Conservation (phyloP, 2,113 vertebrate species). For the Litocranius walleri region DNA sequence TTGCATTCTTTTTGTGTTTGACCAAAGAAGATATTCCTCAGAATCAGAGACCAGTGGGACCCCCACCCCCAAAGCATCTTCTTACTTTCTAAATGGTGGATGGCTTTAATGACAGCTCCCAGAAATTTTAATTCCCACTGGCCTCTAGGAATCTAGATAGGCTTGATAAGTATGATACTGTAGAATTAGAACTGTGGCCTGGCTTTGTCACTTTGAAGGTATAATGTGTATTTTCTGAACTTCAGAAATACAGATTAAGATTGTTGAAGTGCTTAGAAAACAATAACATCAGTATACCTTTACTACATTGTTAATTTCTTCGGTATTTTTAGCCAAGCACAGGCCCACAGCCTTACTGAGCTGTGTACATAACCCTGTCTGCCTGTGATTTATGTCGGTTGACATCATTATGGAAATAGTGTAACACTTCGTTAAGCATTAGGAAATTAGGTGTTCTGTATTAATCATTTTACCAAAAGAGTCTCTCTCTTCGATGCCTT, state of each 20-base stretch:
- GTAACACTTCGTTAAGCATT: constrained; percentile 21
- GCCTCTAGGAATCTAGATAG: background rate
- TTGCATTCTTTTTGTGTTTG: background rate
- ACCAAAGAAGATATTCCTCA: background rate
- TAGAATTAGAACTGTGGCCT: background rate
- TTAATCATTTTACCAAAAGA: background rate
- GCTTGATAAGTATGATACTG: background rate
- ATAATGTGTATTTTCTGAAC: background rate
- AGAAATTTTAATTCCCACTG: background rate
- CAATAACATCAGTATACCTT: background rate
- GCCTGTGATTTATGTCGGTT: background rate
- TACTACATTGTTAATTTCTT: background rate
- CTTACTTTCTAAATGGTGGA: background rate
- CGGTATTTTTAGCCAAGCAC: background rate
- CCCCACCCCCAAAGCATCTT: background rate
- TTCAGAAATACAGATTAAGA: background rate
- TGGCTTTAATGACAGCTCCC: background rate
- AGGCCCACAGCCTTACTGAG: background rate
- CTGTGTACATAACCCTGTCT: background rate
- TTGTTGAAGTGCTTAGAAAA: background rate
- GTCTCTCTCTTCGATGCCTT: background rate
- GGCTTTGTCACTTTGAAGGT: background rate
- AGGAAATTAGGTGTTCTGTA: constrained; percentile 30
- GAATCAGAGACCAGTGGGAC: background rate
- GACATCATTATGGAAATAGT: constrained; percentile 33